Base-by-base conservation (phyloP, 2,797 vertebrate species). In the Sebastes kiyomatsui region DNA sequence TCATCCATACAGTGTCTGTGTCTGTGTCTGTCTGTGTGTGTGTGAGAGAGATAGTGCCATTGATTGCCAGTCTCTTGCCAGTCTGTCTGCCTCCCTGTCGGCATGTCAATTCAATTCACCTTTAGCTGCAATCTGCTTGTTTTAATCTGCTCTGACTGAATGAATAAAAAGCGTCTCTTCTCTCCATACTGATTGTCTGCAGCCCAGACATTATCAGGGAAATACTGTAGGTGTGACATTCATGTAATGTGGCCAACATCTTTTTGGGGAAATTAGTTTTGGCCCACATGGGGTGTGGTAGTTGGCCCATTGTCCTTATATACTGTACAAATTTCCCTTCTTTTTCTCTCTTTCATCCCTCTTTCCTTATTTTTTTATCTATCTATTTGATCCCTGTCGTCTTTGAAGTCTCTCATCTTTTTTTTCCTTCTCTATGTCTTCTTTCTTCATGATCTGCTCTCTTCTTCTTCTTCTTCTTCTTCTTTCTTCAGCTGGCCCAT, bases 201-300 rank as follows among this genome's bases (percentile, higher is more conserved):
- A 67, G 23, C 71, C 42, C 54, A 77, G 72, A 76, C 52, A 72
- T 69, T n/a, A 66, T 66, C 38, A 61, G 30, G 65, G 30, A 69
- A 83, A 58, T 42, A 42, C 38, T 42, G 16, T 52, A 87, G 73
- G 82, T 87, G 80, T 85, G 83, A 71, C 77, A 65, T 78, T 83
- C 77, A 65, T 78, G 67, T 71, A 79, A 85, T 85, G 52, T 86
- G 72, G 35, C 74, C 75, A n/a, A n/a, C 71, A 62, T 80, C 65
- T 64, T 82, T 82, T 79, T 62, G 74, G 84, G 76, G 75, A 76
- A 66, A 75, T 38, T 59, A 54, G 80, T 87, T 87, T 55, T 69
- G 79, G 68, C 69, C 60, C 64, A 77, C n/a, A 81, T 56, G 62
- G 89, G 92, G 92, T 93, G 91, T 90, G 91, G 83, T 49, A 49